Base-by-base conservation (phyloP, 2,888 invertebrate species). In the Nymphalis polychloros region DNA sequence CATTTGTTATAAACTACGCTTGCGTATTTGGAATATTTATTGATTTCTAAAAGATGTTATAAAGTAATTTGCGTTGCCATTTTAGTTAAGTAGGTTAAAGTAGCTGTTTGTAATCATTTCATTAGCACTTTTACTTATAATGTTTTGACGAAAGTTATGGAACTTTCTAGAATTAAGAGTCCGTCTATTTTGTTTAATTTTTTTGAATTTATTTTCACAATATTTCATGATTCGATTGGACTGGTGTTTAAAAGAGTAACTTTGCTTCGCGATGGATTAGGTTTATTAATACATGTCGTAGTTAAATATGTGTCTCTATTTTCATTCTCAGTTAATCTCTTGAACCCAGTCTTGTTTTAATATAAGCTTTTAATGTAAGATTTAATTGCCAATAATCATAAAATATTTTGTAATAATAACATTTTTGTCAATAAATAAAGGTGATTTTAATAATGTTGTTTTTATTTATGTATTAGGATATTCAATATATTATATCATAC, bases 61-160 rank as follows among this genome's bases (percentile, higher is more conserved):
- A 78, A 78, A 78, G 78, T 79, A 79, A 79, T 79, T 72, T 76
- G 71, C 72, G 83, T 86, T 88, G 88, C 89, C 89, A 88, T 89
- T 84, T 85, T 81, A 81, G 81, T 76, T 77, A 80, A 81, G 82
- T 84, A 86, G 78, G 77, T 79, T 82, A 83, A 75, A 72, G 73
- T 68, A 74, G 72, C 71, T 64, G 70, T 74, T 75, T 67, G 57
- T 72, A 75, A 64, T 63, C 69, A 50, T 46, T 59, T 17, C 23
- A 47, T 23, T 27, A 63, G 19, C 57, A 55, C 48, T 49, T 66
- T 52, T 67, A 52, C 64, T 52, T 19, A 57, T 19, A 57, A 57
- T 41, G 19, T 57, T 46, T 46, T 20, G 31, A 52, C 48, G n/a
- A 46, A 60, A 47, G 55, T 57, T 41, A 19, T 57, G 3, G 41